Percentiles rank a stretch among this genome's conserved stretches.
phyloP scores from a whole-genome alignment of 2,113 vertebrate genomes.

The Anarhynchus alexandrinus region DNA sequence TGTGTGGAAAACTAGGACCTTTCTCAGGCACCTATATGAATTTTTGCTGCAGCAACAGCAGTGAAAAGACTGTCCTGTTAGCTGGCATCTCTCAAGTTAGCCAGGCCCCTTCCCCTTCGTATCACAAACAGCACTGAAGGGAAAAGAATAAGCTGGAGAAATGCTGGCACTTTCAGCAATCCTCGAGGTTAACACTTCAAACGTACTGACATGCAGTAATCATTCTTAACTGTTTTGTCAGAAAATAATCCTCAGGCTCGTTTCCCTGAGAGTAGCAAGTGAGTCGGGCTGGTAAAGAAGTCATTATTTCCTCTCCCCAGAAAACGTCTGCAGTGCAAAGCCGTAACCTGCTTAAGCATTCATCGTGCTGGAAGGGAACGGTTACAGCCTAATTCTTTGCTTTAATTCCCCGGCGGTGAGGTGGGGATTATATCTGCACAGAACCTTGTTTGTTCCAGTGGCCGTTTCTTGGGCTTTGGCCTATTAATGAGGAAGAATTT shows the following conservation, averaged over 20 bases:
- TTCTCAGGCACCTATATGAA: neutral
- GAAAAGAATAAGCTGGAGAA: neutral
- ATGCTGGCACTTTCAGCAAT: neutral
- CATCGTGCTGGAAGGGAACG: neutral
- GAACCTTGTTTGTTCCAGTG: constrained; percentile 32
- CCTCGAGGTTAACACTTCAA: neutral
- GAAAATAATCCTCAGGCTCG: neutral
- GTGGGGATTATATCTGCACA: constrained; percentile 47
- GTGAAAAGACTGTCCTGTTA: neutral
- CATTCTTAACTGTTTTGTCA: neutral
- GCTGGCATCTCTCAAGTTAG: neutral
- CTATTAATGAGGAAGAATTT: constrained; percentile 6
- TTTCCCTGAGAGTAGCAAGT: neutral
- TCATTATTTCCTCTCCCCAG: neutral
- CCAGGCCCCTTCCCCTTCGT: neutral
- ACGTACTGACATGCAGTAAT: neutral
- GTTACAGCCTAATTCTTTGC: constrained; percentile 21
- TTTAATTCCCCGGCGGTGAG: constrained; percentile 27
- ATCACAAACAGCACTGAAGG: neutral
- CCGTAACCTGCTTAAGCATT: constrained; percentile 32
- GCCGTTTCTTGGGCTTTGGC: neutral
- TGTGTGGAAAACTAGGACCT: neutral
- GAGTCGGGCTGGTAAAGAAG: neutral
- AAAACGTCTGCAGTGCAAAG: neutral
- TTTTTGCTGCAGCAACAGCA: neutral